Base-by-base conservation (phyloP, 2,888 invertebrate genomes). In the Pterostichus madidus region DNA sequence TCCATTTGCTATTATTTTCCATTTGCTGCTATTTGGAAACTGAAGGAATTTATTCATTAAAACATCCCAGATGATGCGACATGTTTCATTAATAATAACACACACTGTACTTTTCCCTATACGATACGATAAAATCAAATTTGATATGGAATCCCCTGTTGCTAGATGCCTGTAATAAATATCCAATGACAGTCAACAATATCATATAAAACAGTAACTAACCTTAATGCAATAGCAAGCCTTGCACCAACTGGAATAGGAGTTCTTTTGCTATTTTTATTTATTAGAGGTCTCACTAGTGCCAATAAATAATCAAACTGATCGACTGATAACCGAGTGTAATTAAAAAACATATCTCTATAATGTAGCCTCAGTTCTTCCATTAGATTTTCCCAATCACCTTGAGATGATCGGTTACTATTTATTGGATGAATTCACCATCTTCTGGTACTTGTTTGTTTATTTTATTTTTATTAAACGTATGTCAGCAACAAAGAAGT, bases 31-130 rank as follows among this genome's bases (percentile, higher is more conserved):
- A 35, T 35, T 35, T 11, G 46, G 46, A 46, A 46, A 46, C 2
- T 84, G 64, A 80, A 86, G 83, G 11, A 81, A 53, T 52, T 10
- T 53, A 15, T 73, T 44, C 84, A 75, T 71, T 80, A 87, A 84
- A 56, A 84, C 84, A 64, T 8, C n/a, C 46, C 46, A 46, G n/a
- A 46, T 46, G 8, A n/a, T n/a, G 8, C n/a, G 11, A 46, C 5
- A 46, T 6, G 46, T 46, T 46, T 46, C 46, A 11, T 46, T 46
- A 11, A 46, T 85, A 83, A 87, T 86, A 76, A 59, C 83, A 68
- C 81, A 84, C 11, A 85, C 86, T 83, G 87, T 88, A 44, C 86
- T 84, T 85, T 86, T 86, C 10, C 85, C 85, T 44, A 85, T 73
- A 7, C 83, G 13, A 83, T 85, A 84, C 8, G 46, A 46, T 2